phyloP scores from a whole-genome alignment of 2,113 vertebrate genomes.

The Crocuta crocuta region DNA sequence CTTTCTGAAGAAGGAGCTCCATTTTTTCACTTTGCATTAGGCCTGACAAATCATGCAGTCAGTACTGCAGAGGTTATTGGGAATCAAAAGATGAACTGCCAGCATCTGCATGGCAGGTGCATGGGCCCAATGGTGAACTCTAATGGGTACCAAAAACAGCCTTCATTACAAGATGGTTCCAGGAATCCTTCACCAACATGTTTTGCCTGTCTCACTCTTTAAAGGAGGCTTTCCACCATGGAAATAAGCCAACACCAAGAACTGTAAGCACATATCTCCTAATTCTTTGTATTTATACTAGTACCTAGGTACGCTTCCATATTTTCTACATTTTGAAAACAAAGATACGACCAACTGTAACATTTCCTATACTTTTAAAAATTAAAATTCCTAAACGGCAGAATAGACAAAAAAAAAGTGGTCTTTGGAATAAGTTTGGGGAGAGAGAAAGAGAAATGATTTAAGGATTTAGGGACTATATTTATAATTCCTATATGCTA shows the following conservation, averaged over 20 bases:
- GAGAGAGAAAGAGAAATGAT: not conserved
- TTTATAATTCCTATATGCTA: not conserved
- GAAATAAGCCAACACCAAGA: not conserved
- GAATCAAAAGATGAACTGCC: conserved; percentile 31
- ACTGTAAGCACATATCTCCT: not conserved
- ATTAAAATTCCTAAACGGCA: conserved; percentile 21
- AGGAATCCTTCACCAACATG: not conserved
- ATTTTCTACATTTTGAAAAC: conserved; percentile 1
- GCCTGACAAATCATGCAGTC: not conserved
- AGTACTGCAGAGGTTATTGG: not conserved
- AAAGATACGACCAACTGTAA: not conserved
- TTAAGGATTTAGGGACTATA: not conserved
- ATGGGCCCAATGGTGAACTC: not conserved
- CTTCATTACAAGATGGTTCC: not conserved
- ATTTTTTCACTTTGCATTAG: not conserved
- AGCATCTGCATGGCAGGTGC: not conserved
- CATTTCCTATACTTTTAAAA: not conserved
- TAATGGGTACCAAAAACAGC: not conserved
- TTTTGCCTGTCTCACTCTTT: not conserved
- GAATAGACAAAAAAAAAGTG: not conserved
- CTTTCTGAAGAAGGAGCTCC: not conserved
- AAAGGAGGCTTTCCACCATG: not conserved
- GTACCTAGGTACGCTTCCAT: not conserved
- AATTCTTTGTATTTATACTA: not conserved
- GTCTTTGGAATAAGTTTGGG: not conserved